Evolutionary conservation across 2,888 invertebrate species (phyloP), one percentile per base, ranked within the genome.

Genomic region (Thymelicus sylvestris): DNA sequence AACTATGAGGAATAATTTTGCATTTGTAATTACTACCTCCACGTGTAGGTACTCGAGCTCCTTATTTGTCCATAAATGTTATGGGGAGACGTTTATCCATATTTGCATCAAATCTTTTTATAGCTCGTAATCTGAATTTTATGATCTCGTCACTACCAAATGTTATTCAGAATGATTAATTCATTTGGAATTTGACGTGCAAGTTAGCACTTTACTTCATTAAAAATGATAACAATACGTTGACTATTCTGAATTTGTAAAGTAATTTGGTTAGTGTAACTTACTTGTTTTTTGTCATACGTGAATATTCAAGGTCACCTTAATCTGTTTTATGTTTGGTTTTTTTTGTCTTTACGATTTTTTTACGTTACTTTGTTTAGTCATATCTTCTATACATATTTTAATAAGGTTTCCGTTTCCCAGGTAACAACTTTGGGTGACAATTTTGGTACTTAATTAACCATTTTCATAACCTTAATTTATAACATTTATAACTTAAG

Each of bases 21-120:
- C 67, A 61, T 61, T 41, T 24, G 61, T 61, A 61, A 67, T 67
- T 41, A 52, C 24, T 52, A 24, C 67, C 19, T 61, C 61, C 67
- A 61, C 67, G 67, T 67, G 67, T n/a, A n/a, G n/a, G n/a, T 67
- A 39, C 41, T 52, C 50, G 8, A 44, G 44, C 12, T 67, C 61
- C 48, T 60, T 67, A 31, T 61, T 61, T 61, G 67, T 61, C 61
- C 60, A 61, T 61, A 67, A 50, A 67, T 52, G 67, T 39, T 19
- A 7, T 0, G 39, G 7, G 1, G 1, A 60, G 19, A 50, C 39
- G 67, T 67, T 62, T 68, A 52, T 44, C 67, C 62, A 38, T 62
- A 62, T 68, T 62, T 55, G 62, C n/a, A 68, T 55, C 55, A 55
- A 47, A 55, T 52, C 24, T 55, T 57, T 52, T 63, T 55, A 52